Evolutionary conservation across 2,113 vertebrate species (phyloP).

Genomic region (Anarrhichthys ocellatus): DNA sequence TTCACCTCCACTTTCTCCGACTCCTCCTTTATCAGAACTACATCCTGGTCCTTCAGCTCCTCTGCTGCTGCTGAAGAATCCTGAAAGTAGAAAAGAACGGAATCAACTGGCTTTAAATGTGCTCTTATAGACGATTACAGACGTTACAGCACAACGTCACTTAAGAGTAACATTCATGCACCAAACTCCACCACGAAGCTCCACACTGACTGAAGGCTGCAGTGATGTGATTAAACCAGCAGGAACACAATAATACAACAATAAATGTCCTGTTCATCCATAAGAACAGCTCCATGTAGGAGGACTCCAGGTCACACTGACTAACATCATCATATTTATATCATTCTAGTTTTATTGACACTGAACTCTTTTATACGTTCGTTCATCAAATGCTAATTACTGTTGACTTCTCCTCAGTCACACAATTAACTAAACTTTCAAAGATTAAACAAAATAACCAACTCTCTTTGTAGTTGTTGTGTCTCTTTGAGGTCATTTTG

Average conservation of each 20-base stretch:
- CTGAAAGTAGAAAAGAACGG: constrained; percentile 13
- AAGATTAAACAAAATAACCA: not conserved
- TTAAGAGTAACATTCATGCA: not conserved
- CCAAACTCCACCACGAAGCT: not conserved
- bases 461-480: not conserved
- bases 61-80: constrained; percentile 6
- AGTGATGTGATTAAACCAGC: not conserved
- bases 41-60: not conserved
- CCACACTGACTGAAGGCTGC: not conserved
- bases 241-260: not conserved
- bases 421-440: not conserved
- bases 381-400: not conserved
- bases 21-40: constrained; percentile 71
- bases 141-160: too few species aligned
- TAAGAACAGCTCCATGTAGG: too few species aligned
- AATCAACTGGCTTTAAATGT: not conserved
- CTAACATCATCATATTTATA: too few species aligned
- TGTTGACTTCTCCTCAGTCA: not conserved
- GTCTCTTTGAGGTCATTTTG: too few species aligned
- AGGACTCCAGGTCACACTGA: too few species aligned
- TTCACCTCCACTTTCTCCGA: constrained; percentile 20
- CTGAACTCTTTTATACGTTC: too few species aligned
- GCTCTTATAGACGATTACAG: too few species aligned
- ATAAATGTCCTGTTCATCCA: too few species aligned
- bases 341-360: not conserved